Conservation (phyloP, 2,113 vertebrate genomes). For the Rallus limicola region DNA sequence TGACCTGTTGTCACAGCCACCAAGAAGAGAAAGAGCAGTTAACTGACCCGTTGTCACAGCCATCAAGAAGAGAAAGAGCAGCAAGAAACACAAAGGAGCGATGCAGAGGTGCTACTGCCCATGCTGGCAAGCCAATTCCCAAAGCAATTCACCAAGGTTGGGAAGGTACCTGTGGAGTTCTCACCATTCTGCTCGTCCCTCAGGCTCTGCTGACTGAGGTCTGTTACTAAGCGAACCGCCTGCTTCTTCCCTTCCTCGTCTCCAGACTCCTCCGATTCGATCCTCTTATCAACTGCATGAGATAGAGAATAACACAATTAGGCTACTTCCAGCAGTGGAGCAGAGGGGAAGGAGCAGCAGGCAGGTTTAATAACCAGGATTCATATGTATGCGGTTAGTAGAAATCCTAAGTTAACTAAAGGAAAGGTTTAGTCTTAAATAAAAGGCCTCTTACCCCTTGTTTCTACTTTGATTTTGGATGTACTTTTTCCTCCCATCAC, state of each 20-base stretch:
- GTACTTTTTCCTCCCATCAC: conserved; percentile 74
- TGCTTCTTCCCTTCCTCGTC: conserved; percentile 91
- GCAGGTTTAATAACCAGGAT: not conserved
- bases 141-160: too few relatives aligned
- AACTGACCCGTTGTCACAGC: too few relatives aligned
- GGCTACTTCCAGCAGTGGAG: not conserved
- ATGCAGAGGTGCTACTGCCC: rapidly evolving
- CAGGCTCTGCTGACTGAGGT: conserved; percentile 81
- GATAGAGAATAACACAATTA: not conserved
- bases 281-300: conserved; percentile 87
- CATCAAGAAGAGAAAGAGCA: not conserved
- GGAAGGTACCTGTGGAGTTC: conserved; percentile 47
- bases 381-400: conserved; percentile 35
- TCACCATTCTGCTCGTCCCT: conserved; percentile 71
- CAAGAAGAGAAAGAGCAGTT: rapidly evolving
- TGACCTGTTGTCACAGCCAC: not conserved
- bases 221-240: conserved; percentile 79
- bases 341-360: not conserved
- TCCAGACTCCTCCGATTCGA: conserved; percentile 94
- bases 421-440: conserved; percentile 70
- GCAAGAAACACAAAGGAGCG: not conserved
- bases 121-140: not conserved
- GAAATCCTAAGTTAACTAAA: conserved; percentile 59
- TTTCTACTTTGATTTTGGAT: conserved; percentile 72
- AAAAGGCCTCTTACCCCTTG: conserved; percentile 69